Base-by-base conservation (phyloP, 2,797 vertebrate species). In the Atherinosoma microstoma region DNA sequence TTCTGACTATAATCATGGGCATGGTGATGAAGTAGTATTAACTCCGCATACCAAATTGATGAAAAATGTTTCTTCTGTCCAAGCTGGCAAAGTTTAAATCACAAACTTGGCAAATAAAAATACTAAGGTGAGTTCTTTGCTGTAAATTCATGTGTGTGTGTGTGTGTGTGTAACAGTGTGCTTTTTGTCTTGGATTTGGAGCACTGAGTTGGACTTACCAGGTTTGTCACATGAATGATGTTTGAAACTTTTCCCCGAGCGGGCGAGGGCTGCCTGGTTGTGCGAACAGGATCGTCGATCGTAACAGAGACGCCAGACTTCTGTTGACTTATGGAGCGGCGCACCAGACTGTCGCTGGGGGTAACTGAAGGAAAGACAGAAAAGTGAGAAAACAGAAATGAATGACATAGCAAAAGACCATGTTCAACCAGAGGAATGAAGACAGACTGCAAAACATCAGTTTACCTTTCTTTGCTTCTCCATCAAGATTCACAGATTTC, bases 281-380 rank as follows among this genome's bases (percentile, higher is more conserved):
- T 89, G 58, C 96, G 95, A 67, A 97, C 93, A 0, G 96, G 96
- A 82, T 98, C 97, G 1, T 98, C 96, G 2, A 97, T 96, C 49
- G 97, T 97, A 76, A 97, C 84, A 6, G 96, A 98, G 76, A 97
- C 95, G 0, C 96, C 95, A 0, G 95, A 94, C 87, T 96, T 96
- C 87, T 97, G 97, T 70, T 97, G 96, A 87, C 96, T 97, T 78
- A 97, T 96, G 70, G 97, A 97, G 73, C 97, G 95, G 3, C 97
- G 94, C 76, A 97, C 96, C 85, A 97, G 89, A 0, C 94, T 95
- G 79, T 97, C 96, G 18, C 93, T 96, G 60, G 97, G 94, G 6
- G 94, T 95, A 20, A 96, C 97, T 97, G 80, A 12, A 47, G 58
- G 36, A 18, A 2, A 22, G 12, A 64, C 0, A 49, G 53, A 8